A percentile compares a stretch with the other conserved stretches of the same genome.
Conservation (phyloP, 2,888 invertebrate genomes). For the Epinotia brunnichana region DNA sequence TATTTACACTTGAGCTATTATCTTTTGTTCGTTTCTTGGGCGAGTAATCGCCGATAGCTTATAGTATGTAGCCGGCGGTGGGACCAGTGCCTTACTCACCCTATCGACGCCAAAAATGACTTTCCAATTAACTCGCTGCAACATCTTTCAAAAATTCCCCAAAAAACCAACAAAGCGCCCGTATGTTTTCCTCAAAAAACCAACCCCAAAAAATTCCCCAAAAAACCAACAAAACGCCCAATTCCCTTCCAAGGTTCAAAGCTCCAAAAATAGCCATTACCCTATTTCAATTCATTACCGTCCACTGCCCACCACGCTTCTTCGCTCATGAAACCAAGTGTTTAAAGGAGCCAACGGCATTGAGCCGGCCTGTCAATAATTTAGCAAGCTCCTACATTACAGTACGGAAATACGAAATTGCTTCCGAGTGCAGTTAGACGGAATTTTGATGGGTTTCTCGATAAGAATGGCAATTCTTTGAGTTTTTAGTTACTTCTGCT, state of each 20-base stretch:
- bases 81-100: too few species aligned
- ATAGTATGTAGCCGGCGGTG: too few species aligned
- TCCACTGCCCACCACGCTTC: background rate
- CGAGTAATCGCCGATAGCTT: too few species aligned
- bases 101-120: too few species aligned
- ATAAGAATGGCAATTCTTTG: background rate
- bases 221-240: background rate
- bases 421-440: slow-evolving; percentile 27
- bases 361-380: slow-evolving; percentile 14
- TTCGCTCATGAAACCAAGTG: background rate
- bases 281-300: background rate
- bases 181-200: too few species aligned
- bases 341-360: slow-evolving; percentile 16
- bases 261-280: slow-evolving; percentile 12
- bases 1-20: too few species aligned
- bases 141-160: background rate
- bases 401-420: slow-evolving; percentile 20
- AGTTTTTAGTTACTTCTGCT: background rate
- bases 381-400: slow-evolving; percentile 12
- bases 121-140: too few species aligned
- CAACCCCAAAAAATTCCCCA: too few species aligned
- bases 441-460: slow-evolving; percentile 1
- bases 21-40: too few species aligned
- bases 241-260: background rate
- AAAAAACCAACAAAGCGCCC: too few species aligned